Base-by-base conservation (phyloP, 2,888 invertebrate species). In the Schizotus pectinicornis region DNA sequence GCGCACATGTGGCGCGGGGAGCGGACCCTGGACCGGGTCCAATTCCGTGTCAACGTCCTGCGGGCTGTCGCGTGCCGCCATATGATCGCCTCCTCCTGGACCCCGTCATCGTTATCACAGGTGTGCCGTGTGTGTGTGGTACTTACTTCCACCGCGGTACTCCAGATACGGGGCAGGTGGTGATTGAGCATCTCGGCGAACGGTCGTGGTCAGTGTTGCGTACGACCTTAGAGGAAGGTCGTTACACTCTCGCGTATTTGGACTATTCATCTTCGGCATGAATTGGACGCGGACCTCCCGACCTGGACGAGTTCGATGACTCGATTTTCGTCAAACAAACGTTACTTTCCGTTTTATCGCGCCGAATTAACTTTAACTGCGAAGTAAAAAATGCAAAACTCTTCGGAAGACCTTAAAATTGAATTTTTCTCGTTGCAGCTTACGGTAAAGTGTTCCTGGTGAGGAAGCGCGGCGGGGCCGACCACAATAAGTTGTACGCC, bases 391-490 rank as follows among this genome's bases (percentile, higher is more conserved):
- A n/a, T n/a, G n/a, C n/a, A n/a, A n/a, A n/a, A n/a, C n/a, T n/a
- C n/a, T n/a, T n/a, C n/a, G n/a, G n/a, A n/a, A n/a, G n/a, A n/a
- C n/a, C n/a, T n/a, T n/a, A n/a, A n/a, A 9, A 39, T 39, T 5
- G 7, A 31, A 35, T 56, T 52, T 30, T 5, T 66, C 56, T 81
- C 80, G 78, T 85, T 85, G 33, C 85, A 95, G 95, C 95, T 49
- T 96, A 96, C 81, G 95, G 94, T 81, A 89, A 97, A 86, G 92
- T 98, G 76, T 98, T 95, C 84, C 86, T 98, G 78, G 98, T 98
- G 65, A 87, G 95, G 66, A 98, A 98, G 82, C 84, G 89, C 70
- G 90, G 90, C 56, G 97, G 92, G 42, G 81, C 85, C 57, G 98
- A 98, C 82, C 86, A 90, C 72, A 92, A 92, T 45, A 90, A 92